These are phyloP conservation scores for Drosophila setosimentum DNA, from an alignment of 2,888 invertebrate species.

Conservation along the genomic window DNA sequence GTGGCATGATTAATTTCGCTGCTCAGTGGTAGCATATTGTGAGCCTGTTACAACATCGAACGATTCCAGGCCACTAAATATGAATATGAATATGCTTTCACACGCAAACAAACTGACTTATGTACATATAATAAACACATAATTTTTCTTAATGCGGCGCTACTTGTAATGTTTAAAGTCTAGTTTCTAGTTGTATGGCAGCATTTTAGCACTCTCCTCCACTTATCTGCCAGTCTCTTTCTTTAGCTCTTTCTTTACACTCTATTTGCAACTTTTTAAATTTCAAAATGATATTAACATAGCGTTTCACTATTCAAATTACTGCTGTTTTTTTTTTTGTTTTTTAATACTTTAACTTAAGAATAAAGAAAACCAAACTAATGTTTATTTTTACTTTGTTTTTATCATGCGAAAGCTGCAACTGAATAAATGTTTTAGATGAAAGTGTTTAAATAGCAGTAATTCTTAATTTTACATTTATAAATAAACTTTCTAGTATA, in stretches of 20 bases:
- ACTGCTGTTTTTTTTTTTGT: neutral
- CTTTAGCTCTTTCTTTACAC: too few species aligned
- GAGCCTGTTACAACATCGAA: constrained; percentile 39
- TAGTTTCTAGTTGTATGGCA: neutral
- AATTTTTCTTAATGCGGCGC: too few species aligned
- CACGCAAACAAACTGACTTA: neutral
- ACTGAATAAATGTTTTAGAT: neutral
- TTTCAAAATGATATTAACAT: neutral
- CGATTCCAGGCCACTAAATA: constrained; percentile 29
- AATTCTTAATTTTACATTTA: neutral
- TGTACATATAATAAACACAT: neutral
- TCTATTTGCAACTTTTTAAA: neutral
- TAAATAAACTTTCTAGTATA: neutral
- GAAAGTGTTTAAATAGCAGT: neutral
- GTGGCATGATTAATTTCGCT: constrained; percentile 46
- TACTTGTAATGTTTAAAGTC: neutral
- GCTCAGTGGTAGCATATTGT: constrained; percentile 40
- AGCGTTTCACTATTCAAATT: neutral
- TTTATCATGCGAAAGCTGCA: constrained; percentile 10
- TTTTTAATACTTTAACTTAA: neutral
- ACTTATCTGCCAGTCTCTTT: neutral
- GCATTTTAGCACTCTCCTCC: neutral
- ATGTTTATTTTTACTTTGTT: neutral
- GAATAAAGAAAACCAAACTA: neutral
- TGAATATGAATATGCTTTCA: constrained; percentile 2